These are phyloP conservation scores for Catharus fuscescens DNA, from an alignment of 2,113 vertebrate species.

Conservation along the genomic window DNA sequence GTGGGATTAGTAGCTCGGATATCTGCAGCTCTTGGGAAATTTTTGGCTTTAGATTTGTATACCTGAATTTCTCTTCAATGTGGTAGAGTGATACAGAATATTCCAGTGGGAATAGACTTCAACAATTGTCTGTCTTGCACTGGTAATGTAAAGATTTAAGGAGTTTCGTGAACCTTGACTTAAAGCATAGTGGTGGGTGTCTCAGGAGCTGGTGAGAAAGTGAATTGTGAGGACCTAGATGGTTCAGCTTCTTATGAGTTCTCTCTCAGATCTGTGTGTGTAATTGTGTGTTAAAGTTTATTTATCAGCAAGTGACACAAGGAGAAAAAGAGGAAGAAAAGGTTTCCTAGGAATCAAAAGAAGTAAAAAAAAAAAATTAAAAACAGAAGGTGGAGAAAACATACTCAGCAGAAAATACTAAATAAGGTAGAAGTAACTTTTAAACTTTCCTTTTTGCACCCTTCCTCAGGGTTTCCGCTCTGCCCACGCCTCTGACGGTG, in stretches of 20 bases:
- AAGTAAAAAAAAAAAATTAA: background rate
- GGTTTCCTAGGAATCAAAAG: background rate
- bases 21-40: background rate
- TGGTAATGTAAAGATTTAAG: background rate
- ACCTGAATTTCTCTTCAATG: background rate
- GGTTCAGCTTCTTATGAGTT: background rate
- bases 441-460: background rate
- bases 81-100: background rate
- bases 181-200: background rate
- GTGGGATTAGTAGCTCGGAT: fast-evolving
- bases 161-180: background rate
- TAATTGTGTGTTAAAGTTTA: fast-evolving
- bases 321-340: background rate
- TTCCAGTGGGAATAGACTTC: background rate
- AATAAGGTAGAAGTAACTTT: background rate
- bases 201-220: background rate
- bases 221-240: background rate
- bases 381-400: background rate
- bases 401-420: background rate
- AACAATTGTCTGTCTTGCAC: fast-evolving
- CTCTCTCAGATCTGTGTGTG: background rate
- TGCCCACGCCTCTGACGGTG: background rate
- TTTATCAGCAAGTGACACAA: background rate
- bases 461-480: background rate
- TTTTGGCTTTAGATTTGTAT: background rate